These are phyloP conservation scores for Caenorhabditis uteleia DNA, from an alignment of 2,888 invertebrate genomes.

Conservation along the genomic window DNA sequence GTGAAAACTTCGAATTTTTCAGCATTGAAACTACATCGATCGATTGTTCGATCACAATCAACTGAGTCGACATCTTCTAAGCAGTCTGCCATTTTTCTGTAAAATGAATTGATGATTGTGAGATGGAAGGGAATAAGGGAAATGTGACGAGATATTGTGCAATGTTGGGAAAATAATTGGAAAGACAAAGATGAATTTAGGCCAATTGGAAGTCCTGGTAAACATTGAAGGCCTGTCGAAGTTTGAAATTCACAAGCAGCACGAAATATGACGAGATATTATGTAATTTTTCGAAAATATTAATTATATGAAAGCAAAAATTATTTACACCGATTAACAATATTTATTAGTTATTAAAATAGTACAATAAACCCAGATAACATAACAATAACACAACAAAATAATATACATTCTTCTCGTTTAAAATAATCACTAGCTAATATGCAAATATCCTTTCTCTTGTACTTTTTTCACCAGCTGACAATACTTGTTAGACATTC, in stretches of 20 bases:
- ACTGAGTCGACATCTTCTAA: constrained; percentile 28
- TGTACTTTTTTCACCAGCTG: constrained; percentile 24
- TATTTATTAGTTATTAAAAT: background rate
- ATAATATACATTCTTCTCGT: background rate
- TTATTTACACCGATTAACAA: no score
- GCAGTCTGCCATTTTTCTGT: constrained; percentile 35
- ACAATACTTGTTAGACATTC: constrained; percentile 38
- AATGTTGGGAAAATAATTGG: background rate
- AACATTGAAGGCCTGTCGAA: background rate
- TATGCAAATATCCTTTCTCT: constrained; percentile 21
- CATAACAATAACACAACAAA: no score
- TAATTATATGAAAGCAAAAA: no score
- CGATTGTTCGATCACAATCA: constrained; percentile 26
- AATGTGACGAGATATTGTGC: background rate
- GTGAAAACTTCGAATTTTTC: constrained; percentile 47
- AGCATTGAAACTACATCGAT: constrained; percentile 22
- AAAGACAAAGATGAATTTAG: background rate
- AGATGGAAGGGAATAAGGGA: no score
- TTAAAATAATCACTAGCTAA: constrained; percentile 13
- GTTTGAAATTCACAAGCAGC: no score
- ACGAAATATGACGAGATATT: no score
- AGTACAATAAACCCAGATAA: background rate
- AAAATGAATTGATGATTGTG: background rate
- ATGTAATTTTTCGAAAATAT: no score
- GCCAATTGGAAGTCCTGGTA: background rate